These are phyloP conservation scores for Antennarius striatus DNA, from an alignment of 2,113 vertebrate species.

Conservation along the genomic window DNA sequence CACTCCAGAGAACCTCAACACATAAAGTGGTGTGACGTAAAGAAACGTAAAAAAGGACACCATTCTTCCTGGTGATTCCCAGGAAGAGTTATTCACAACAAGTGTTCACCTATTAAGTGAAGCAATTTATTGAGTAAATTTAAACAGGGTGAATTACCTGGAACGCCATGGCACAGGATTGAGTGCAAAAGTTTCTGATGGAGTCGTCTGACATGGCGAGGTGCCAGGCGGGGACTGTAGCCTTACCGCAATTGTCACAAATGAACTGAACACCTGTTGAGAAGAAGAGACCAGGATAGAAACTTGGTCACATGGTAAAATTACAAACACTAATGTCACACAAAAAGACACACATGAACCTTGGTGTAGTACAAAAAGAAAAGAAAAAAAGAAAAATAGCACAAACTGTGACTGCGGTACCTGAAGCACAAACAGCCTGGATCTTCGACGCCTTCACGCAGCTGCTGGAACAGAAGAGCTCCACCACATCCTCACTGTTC, in stretches of 20 bases:
- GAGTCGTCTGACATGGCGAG: slow-evolving; percentile 92
- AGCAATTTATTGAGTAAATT: background rate
- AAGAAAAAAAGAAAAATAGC: background rate
- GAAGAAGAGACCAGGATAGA: background rate
- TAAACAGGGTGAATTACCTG: slow-evolving; percentile 79
- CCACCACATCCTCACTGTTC: slow-evolving; percentile 79
- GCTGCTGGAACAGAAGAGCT: slow-evolving; percentile 88
- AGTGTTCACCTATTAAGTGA: no score
- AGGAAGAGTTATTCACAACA: no score
- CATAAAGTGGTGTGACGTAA: no score
- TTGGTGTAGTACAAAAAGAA: background rate
- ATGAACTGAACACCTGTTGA: slow-evolving; percentile 82
- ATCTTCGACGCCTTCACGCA: slow-evolving; percentile 90
- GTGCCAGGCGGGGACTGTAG: slow-evolving; percentile 89
- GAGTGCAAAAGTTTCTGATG: slow-evolving; percentile 93
- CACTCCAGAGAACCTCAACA: no score
- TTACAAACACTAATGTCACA: background rate
- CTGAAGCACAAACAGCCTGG: slow-evolving; percentile 87
- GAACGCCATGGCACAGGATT: slow-evolving; percentile 88
- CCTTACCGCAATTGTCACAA: slow-evolving; percentile 89
- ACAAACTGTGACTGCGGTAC: slow-evolving; percentile 59
- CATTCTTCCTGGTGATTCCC: no score
- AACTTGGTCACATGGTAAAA: background rate
- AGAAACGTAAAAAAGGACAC: no score
- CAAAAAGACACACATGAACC: background rate